phyloP scores from a whole-genome alignment of 2,113 vertebrate species.

The Polyodon spathula region DNA sequence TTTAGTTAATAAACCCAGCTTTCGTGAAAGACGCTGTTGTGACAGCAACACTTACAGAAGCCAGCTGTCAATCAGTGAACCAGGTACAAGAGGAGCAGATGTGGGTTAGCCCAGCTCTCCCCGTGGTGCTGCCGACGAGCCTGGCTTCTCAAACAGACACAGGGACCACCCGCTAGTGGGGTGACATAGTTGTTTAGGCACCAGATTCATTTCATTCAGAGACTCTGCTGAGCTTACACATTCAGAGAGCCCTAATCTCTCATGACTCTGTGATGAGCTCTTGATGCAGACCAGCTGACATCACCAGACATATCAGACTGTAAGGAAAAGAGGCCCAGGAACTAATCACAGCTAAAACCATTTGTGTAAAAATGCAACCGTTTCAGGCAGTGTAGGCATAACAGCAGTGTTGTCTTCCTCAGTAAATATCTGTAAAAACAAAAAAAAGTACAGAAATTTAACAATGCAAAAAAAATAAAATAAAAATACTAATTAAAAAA shows the following conservation, averaged over 20 bases:
- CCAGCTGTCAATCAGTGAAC: background rate
- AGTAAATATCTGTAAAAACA: too few species aligned
- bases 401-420: too few species aligned
- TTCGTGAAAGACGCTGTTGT: conserved; percentile 4
- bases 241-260: background rate
- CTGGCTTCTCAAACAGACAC: conserved; percentile 21
- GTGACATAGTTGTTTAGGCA: background rate
- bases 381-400: too few species aligned
- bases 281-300: background rate
- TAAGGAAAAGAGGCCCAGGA: too few species aligned
- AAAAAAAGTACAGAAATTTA: too few species aligned
- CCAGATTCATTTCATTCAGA: background rate
- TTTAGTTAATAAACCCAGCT: too few species aligned
- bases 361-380: too few species aligned
- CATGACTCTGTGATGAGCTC: background rate
- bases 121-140: conserved; percentile 19
- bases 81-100: conserved; percentile 12
- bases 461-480: too few species aligned
- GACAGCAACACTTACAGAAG: conserved; percentile 11
- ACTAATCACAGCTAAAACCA: too few species aligned
- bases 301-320: too few species aligned
- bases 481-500: too few species aligned
- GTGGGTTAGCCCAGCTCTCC: too few species aligned
- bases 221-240: background rate
- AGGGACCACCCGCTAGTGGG: conserved; percentile 3